Conservation (phyloP, 2,888 invertebrate species). For the Gordius sp. region DNA sequence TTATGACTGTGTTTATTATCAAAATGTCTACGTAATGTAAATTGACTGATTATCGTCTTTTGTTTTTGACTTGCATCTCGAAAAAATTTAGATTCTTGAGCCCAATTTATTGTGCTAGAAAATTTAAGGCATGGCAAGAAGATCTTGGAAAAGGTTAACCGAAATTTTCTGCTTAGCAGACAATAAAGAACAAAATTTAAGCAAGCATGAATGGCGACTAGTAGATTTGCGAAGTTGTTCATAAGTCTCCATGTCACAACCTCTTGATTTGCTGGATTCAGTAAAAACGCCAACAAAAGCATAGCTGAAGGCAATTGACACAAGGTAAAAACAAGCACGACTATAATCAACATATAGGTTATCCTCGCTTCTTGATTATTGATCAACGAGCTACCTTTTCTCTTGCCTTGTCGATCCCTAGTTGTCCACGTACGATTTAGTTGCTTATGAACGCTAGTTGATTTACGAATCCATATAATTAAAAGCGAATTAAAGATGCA, state of each 20-base stretch:
- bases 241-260: slow-evolving; percentile 19
- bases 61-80: too few relatives aligned
- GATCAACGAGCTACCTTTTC: not conserved
- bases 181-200: slow-evolving; percentile 28
- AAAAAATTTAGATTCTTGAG: too few relatives aligned
- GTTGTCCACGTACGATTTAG: not conserved
- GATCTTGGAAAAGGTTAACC: slow-evolving; percentile 18
- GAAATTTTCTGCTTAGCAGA: slow-evolving; percentile 25
- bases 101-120: too few relatives aligned
- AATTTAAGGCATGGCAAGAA: slow-evolving; percentile 7
- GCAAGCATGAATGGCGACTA: slow-evolving; percentile 27
- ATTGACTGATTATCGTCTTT: too few relatives aligned
- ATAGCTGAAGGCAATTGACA: slow-evolving; percentile 15
- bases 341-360: slow-evolving; percentile 9
- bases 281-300: not conserved
- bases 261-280: slow-evolving; percentile 2
- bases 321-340: not conserved
- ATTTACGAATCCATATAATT: slow-evolving; percentile 3
- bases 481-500: not conserved
- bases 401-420: not conserved
- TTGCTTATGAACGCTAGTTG: not conserved
- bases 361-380: slow-evolving; percentile 5
- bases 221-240: slow-evolving; percentile 26
- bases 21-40: too few relatives aligned
- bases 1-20: too few relatives aligned